A percentile compares a stretch with the other conserved stretches of the same genome.
Conservation (phyloP, 2,888 invertebrate species). For the Acronicta alni region DNA sequence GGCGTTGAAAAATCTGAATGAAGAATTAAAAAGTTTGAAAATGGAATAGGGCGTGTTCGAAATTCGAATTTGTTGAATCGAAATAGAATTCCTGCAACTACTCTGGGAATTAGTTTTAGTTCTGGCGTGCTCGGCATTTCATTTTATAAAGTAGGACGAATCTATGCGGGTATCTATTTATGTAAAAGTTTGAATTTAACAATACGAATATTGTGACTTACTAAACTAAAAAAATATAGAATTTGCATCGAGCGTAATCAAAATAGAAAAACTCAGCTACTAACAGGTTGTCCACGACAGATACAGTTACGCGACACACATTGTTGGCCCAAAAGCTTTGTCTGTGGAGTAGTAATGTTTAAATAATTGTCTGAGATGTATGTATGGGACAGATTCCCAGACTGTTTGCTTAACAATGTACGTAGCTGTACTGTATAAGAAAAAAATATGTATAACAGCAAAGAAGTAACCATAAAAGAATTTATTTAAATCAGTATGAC, state of each 20-base stretch:
- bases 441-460: slow-evolving; percentile 12
- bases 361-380: slow-evolving; percentile 43
- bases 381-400: slow-evolving; percentile 18
- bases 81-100: slow-evolving; percentile 57
- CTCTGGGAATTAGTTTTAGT: slow-evolving; percentile 61
- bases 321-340: slow-evolving; percentile 63
- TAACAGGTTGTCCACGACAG: slow-evolving; percentile 78
- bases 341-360: slow-evolving; percentile 48
- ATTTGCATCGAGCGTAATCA: slow-evolving; percentile 27
- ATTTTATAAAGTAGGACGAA: slow-evolving; percentile 43
- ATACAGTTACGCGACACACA: slow-evolving; percentile 79
- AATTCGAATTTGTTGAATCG: slow-evolving; percentile 61
- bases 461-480: slow-evolving; percentile 1
- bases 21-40: slow-evolving; percentile 59
- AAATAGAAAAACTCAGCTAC: slow-evolving; percentile 46
- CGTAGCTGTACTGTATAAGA: not conserved
- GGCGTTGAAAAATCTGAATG: slow-evolving; percentile 38
- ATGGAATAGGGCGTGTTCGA: slow-evolving; percentile 57
- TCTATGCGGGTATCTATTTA: slow-evolving; percentile 26
- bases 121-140: slow-evolving; percentile 47
- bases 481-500: slow-evolving; percentile 23
- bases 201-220: slow-evolving; percentile 1
- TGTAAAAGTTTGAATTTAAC: slow-evolving; percentile 15
- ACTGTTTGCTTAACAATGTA: slow-evolving; percentile 14
- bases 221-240: too few relatives aligned